Evolutionary conservation across 2,888 invertebrate species (phyloP).

Genomic region (Formica aserva): DNA sequence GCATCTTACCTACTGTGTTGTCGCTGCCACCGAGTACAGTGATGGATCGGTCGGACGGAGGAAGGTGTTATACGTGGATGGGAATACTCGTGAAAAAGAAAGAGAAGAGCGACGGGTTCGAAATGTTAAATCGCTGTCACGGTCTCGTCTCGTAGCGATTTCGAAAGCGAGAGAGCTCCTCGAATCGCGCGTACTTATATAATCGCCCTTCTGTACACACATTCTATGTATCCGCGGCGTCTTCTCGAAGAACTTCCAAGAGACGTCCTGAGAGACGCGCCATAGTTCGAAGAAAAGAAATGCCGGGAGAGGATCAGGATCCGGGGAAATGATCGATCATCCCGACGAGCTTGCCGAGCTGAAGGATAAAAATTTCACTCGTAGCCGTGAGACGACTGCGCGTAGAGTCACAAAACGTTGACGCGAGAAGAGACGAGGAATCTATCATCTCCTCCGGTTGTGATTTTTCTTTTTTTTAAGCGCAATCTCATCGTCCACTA

Average conservation of each 20-base stretch:
- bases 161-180: background rate
- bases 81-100: constrained; percentile 24
- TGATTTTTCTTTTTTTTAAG: background rate
- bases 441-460: background rate
- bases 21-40: constrained; percentile 71
- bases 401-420: background rate
- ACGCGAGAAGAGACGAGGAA: background rate
- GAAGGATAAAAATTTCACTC: constrained; percentile 35
- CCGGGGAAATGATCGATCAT: constrained; percentile 49
- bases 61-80: constrained; percentile 23
- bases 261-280: constrained; percentile 16
- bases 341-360: constrained; percentile 30
- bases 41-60: constrained; percentile 72
- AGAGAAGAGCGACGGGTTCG: background rate
- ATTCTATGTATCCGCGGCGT: background rate
- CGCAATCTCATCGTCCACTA: background rate
- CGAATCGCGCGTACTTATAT: constrained; percentile 42
- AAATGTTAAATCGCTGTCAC: constrained; percentile 41
- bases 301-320: constrained; percentile 16
- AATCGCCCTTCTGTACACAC: constrained; percentile 11
- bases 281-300: constrained; percentile 45
- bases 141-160: background rate
- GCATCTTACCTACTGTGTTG: constrained; percentile 64
- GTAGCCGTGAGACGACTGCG: background rate
- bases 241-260: constrained; percentile 13